A percentile compares a stretch with the other conserved stretches of the same genome.
Evolutionary conservation across 2,113 vertebrate genomes (phyloP).

Genomic region (Serilophus lunatus): DNA sequence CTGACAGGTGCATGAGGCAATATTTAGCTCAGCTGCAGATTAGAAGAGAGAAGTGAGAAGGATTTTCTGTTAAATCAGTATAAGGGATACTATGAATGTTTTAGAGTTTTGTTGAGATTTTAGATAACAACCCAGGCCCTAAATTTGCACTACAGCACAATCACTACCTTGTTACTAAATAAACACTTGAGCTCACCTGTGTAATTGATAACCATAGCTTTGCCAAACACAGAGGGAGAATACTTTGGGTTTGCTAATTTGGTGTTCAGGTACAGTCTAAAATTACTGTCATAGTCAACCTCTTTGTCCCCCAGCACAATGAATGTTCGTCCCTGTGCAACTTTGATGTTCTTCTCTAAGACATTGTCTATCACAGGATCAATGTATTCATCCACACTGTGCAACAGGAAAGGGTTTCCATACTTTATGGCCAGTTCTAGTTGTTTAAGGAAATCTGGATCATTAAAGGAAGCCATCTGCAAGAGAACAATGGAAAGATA

Average conservation of each 20-base stretch:
- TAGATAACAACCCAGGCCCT: not conserved
- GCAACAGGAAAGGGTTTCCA: slow-evolving; percentile 91
- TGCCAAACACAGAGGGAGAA: slow-evolving; percentile 91
- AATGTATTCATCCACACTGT: slow-evolving; percentile 93
- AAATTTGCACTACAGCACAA: not conserved
- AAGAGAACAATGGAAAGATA: slow-evolving; percentile 3
- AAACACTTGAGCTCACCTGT: slow-evolving; percentile 77
- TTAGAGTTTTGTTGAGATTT: not conserved
- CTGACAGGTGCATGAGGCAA: not conserved
- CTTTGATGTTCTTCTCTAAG: slow-evolving; percentile 88
- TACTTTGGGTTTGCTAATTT: slow-evolving; percentile 91
- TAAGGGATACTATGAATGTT: not conserved
- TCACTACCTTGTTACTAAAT: not conserved
- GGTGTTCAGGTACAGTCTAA: slow-evolving; percentile 92
- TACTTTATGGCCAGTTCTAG: slow-evolving; percentile 94
- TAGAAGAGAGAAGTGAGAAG: not conserved
- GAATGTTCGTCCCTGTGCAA: slow-evolving; percentile 81
- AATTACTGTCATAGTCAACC: slow-evolving; percentile 91
- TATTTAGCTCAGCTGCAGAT: not conserved
- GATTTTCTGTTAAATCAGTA: not conserved
- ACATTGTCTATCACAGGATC: slow-evolving; percentile 95
- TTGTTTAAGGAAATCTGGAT: slow-evolving; percentile 93
- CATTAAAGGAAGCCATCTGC: slow-evolving; percentile 92
- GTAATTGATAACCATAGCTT: slow-evolving; percentile 96
- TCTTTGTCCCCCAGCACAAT: slow-evolving; percentile 91